Evolutionary conservation across 1,140 invertebrate genomes (phyloP).

Genomic region (Dendrolimus kikuchii): DNA sequence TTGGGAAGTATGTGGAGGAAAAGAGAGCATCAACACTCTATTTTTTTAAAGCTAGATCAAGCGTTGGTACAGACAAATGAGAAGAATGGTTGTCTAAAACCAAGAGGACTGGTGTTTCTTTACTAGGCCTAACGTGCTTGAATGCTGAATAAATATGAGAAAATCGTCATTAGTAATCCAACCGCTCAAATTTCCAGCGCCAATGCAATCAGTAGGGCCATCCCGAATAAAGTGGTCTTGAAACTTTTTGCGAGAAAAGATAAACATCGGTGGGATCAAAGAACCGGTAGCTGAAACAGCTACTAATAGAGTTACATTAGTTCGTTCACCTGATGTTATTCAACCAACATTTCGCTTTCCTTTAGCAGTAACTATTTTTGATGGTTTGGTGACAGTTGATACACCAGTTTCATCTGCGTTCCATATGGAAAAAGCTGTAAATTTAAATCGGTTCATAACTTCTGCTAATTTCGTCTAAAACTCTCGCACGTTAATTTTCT

Average conservation of each 20-base stretch:
- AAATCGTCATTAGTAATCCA: slow-evolving; percentile 44
- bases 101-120: no score
- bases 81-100: no score
- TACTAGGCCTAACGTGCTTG: no score
- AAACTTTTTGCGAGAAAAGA: slow-evolving; percentile 51
- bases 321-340: slow-evolving; percentile 51
- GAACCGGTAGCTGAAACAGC: slow-evolving; percentile 50
- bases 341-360: slow-evolving; percentile 59
- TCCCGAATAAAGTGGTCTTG: slow-evolving; percentile 36
- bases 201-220: slow-evolving; percentile 40
- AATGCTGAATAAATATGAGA: slow-evolving; percentile 41
- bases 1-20: no score
- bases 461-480: no score
- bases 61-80: no score
- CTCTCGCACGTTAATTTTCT: no score
- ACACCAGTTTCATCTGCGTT: slow-evolving; percentile 5
- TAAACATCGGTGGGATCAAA: slow-evolving; percentile 48
- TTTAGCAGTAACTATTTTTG: slow-evolving; percentile 12
- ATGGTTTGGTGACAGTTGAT: slow-evolving; percentile 1
- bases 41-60: no score
- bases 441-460: not conserved
- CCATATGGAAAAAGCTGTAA: slow-evolving; percentile 3
- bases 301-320: slow-evolving; percentile 44
- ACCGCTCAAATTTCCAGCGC: slow-evolving; percentile 33
- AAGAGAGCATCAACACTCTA: no score